A percentile compares a stretch with the other conserved stretches of the same genome.
These are phyloP conservation scores for Nomada fabriciana DNA, from an alignment of 2,888 invertebrate genomes.

Conservation along the genomic window DNA sequence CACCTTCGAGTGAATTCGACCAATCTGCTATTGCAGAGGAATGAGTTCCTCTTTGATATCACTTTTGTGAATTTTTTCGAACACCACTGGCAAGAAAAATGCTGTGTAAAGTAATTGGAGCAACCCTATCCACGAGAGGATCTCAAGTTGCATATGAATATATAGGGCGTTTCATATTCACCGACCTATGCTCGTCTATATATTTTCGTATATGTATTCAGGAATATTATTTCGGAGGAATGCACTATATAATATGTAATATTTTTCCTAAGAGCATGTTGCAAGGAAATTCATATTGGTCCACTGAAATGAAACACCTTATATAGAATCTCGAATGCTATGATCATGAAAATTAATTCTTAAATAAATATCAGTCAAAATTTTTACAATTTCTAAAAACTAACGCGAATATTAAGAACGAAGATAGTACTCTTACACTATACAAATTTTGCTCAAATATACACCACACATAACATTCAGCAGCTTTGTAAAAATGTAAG, in stretches of 20 bases:
- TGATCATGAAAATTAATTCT: neutral
- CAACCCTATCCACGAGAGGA: neutral
- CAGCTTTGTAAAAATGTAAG: conserved; percentile 11
- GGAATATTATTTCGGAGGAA: too few relatives aligned
- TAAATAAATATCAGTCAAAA: neutral
- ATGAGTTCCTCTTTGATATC: conserved; percentile 10
- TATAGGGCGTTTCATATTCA: neutral
- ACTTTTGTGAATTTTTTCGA: neutral
- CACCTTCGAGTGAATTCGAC: conserved; percentile 3
- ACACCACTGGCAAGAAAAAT: neutral
- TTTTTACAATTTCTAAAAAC: neutral
- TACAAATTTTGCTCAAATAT: neutral
- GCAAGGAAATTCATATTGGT: neutral
- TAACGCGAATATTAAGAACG: neutral
- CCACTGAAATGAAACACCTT: neutral
- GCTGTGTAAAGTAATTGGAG: conserved; percentile 26
- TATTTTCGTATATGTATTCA: neutral
- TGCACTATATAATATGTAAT: neutral
- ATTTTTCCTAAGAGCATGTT: too few relatives aligned
- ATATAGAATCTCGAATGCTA: neutral
- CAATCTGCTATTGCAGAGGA: neutral
- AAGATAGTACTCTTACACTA: neutral
- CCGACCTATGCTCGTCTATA: neutral
- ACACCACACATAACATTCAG: neutral
- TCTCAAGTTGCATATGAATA: neutral